phyloP scores from a whole-genome alignment of 2,113 vertebrate species.

The Oenanthe melanoleuca region DNA sequence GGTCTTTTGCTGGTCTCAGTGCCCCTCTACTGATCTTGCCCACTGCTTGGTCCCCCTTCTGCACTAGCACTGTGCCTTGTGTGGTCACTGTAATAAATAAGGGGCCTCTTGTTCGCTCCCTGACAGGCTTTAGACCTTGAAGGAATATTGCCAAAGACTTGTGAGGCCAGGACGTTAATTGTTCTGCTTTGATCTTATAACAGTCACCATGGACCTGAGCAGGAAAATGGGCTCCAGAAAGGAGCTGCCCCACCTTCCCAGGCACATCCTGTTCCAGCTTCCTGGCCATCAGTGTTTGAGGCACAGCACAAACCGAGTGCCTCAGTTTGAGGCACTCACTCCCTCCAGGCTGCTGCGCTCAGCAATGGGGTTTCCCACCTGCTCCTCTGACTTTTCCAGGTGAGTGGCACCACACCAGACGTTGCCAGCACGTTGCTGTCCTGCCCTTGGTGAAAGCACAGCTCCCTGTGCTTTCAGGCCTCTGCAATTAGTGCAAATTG shows the following conservation, averaged over 20 bases:
- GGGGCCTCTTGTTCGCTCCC: too few species aligned
- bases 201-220: accelerated
- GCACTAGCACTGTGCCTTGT: background rate
- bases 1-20: background rate
- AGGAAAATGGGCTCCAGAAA: background rate
- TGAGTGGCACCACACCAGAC: background rate
- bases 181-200: too few species aligned
- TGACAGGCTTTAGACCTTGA: too few species aligned
- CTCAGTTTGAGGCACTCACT: background rate
- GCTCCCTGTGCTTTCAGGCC: background rate
- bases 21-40: background rate
- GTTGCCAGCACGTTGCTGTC: background rate
- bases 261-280: background rate
- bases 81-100: background rate
- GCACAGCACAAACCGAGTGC: too few species aligned
- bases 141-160: too few species aligned
- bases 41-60: background rate
- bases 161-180: too few species aligned
- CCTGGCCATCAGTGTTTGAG: background rate
- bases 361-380: background rate
- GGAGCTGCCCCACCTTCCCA: background rate
- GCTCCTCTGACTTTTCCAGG: background rate
- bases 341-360: background rate
- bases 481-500: background rate
- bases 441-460: too few species aligned